Conservation (phyloP, 2,113 vertebrate genomes). For the Sitta europaea region DNA sequence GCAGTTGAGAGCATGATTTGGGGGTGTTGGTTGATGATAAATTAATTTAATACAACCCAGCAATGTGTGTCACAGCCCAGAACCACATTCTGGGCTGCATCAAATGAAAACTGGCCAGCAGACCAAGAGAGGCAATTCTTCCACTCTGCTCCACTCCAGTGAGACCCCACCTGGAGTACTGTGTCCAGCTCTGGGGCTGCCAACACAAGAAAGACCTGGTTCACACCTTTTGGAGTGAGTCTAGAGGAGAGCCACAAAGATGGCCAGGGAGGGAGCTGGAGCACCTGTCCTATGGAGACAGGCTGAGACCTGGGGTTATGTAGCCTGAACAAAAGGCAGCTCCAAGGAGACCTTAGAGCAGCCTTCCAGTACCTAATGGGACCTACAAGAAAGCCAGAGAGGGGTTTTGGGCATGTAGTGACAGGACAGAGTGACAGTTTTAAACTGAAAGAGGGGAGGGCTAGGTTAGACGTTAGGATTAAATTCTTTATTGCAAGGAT, state of each 20-base stretch:
- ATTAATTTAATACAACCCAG: background rate
- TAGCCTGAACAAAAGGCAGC: background rate
- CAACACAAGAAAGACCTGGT: background rate
- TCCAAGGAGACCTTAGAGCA: background rate
- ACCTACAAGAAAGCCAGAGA: background rate
- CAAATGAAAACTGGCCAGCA: background rate
- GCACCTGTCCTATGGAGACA: background rate
- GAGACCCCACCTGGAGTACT: background rate
- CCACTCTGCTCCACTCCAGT: rapidly evolving
- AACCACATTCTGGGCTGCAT: background rate
- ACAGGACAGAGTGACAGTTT: background rate
- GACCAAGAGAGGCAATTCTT: background rate
- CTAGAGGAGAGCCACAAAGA: background rate
- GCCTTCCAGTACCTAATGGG: background rate
- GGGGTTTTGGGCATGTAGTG: background rate
- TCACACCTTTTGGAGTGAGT: background rate
- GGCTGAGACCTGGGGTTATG: background rate
- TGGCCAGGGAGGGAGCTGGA: background rate
- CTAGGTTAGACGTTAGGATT: background rate
- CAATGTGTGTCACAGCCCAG: rapidly evolving
- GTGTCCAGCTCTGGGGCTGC: background rate
- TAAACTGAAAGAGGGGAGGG: background rate
- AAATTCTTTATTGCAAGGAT: background rate
- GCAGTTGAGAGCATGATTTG: background rate
- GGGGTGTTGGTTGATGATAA: background rate